Conservation (phyloP, 2,113 vertebrate species). For the Prochilodus magdalenae region DNA sequence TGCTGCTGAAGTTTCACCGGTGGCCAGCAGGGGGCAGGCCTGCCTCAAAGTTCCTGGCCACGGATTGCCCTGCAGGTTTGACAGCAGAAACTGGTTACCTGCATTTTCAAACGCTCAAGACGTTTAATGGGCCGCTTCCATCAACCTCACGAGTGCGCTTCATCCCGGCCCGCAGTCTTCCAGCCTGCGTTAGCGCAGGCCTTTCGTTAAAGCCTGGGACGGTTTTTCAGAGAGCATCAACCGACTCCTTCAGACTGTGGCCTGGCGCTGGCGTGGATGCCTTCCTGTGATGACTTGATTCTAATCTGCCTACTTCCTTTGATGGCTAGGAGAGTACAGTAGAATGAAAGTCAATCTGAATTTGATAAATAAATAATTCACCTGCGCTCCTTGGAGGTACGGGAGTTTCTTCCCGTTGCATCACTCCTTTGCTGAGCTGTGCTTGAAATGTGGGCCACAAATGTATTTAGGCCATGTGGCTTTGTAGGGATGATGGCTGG, state of each 20-base stretch:
- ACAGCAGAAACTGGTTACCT: constrained; percentile 54
- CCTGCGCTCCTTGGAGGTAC: not conserved
- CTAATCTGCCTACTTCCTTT: not conserved
- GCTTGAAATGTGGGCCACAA: constrained; percentile 22
- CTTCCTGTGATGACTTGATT: not conserved
- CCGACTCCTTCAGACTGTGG: not conserved
- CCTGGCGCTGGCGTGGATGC: not conserved
- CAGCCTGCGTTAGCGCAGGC: not conserved
- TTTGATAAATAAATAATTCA: constrained; percentile 42
- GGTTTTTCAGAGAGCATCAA: not conserved
- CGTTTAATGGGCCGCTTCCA: not conserved
- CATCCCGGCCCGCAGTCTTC: too few species aligned
- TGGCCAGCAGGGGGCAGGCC: constrained; percentile 75
- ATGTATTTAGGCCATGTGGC: constrained; percentile 5
- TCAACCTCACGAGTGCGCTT: not conserved
- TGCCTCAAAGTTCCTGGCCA: constrained; percentile 44
- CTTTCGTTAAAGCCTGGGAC: not conserved
- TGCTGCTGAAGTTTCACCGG: not conserved
- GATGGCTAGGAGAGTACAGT: not conserved
- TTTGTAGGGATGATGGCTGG: not conserved
- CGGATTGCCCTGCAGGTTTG: constrained; percentile 19
- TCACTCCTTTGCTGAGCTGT: constrained; percentile 20
- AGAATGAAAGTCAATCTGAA: constrained; percentile 1
- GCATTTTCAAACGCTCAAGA: not conserved
- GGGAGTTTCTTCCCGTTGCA: constrained; percentile 32